phyloP scores from a whole-genome alignment of 2,113 vertebrate species.

The Miniopterus natalensis region DNA sequence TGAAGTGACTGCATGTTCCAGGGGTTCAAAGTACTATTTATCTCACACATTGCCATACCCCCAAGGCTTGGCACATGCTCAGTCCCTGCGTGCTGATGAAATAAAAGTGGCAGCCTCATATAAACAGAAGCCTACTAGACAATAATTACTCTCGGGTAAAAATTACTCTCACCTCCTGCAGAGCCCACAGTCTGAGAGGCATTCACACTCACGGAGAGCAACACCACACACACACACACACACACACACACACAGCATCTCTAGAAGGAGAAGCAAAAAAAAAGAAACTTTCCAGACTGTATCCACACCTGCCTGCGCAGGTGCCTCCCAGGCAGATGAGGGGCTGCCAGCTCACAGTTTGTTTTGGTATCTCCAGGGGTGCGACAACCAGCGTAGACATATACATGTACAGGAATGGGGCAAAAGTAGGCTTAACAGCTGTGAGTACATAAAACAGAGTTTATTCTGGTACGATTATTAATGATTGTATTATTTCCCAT shows the following conservation, averaged over 20 bases:
- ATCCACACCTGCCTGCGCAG: neutral
- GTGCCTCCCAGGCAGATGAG: neutral
- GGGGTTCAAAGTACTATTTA: neutral
- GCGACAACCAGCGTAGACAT: neutral
- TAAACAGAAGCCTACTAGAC: neutral
- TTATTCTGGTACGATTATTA: neutral
- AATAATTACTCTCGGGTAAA: neutral
- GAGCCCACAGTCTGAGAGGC: neutral
- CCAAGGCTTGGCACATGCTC: neutral
- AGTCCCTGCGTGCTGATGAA: neutral
- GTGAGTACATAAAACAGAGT: neutral
- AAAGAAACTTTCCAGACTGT: neutral
- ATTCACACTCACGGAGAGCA: neutral
- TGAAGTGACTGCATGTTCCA: neutral
- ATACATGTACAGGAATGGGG: neutral
- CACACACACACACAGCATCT: neutral
- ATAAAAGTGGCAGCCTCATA: neutral
- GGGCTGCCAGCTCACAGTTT: neutral
- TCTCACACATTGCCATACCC: neutral
- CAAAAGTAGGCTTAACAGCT: neutral
- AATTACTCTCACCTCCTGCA: neutral
- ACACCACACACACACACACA: neutral
- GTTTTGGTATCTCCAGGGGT: neutral
- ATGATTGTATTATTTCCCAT: neutral
- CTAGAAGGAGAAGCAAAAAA: slow-evolving; percentile 19